These are phyloP conservation scores for Australoheros scitulus DNA, from an alignment of 2,113 vertebrate genomes.

Conservation along the genomic window DNA sequence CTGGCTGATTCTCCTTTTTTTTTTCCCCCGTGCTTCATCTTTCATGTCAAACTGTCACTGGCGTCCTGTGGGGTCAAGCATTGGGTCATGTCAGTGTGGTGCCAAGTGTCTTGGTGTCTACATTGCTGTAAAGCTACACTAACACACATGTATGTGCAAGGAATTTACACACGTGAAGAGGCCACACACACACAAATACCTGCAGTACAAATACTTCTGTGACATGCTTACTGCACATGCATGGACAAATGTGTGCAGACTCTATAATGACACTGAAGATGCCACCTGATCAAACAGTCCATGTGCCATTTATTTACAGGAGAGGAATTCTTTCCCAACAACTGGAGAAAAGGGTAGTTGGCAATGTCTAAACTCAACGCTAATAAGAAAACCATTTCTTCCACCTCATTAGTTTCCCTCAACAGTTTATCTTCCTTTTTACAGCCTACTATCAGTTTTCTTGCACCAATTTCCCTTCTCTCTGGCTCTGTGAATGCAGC, in stretches of 20 bases:
- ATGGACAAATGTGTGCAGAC: constrained; percentile 38
- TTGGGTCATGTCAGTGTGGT: constrained; percentile 68
- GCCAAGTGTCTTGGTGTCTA: constrained; percentile 70
- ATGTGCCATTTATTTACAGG: constrained; percentile 46
- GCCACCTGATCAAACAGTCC: constrained; percentile 66
- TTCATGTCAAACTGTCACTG: constrained; percentile 59
- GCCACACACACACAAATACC: constrained; percentile 19
- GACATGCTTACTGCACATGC: background rate
- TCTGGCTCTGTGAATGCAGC: background rate
- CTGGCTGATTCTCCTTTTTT: background rate
- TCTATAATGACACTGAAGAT: constrained; percentile 47
- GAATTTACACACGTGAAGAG: constrained; percentile 47
- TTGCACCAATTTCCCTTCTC: background rate
- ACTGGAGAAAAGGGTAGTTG: constrained; percentile 44
- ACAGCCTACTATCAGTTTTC: background rate
- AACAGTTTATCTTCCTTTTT: background rate
- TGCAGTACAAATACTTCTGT: background rate
- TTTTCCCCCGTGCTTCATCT: constrained; percentile 42
- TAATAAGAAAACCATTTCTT: constrained; percentile 2
- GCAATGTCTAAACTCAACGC: background rate
- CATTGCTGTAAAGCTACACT: constrained; percentile 58
- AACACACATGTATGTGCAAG: constrained; percentile 35
- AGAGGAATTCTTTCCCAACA: constrained; percentile 59
- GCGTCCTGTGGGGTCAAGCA: constrained; percentile 55
- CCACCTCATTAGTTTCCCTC: background rate